phyloP scores from a whole-genome alignment of 2,888 invertebrate species.

The Drosophila meridionalis region DNA sequence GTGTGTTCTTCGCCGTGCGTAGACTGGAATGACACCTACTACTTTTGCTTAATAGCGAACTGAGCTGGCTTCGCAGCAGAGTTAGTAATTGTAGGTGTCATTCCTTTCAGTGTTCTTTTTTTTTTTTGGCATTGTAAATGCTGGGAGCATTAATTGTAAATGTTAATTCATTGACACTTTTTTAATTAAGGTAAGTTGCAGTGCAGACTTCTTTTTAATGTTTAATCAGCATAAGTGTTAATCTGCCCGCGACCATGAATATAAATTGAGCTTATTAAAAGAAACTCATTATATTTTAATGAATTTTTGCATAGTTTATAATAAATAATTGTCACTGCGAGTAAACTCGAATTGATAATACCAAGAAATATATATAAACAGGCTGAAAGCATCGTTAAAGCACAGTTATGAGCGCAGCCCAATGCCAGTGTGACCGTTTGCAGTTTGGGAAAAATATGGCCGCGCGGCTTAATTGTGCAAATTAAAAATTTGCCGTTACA shows the following conservation, averaged over 20 bases:
- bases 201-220: not conserved
- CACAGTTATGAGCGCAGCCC: not conserved
- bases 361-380: not conserved
- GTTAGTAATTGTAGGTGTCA: not conserved
- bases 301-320: not conserved
- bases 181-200: not conserved
- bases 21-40: not conserved
- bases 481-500: conserved; percentile 40
- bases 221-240: conserved; percentile 6
- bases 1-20: not conserved
- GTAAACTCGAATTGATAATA: not conserved
- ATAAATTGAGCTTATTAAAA: conserved; percentile 4
- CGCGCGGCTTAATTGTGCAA: conserved; percentile 32
- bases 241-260: not conserved
- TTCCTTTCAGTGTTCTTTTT: not conserved
- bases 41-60: not conserved
- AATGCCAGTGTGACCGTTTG: conserved; percentile 3
- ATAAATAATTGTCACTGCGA: not conserved
- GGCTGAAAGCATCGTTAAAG: not conserved
- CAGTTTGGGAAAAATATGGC: not conserved
- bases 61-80: too few relatives aligned
- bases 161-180: conserved; percentile 3
- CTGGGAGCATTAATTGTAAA: not conserved
- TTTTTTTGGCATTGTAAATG: not conserved
- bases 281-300: not conserved